Base-by-base conservation (phyloP, 2,888 invertebrate genomes). In the Sussaba pulchella region DNA sequence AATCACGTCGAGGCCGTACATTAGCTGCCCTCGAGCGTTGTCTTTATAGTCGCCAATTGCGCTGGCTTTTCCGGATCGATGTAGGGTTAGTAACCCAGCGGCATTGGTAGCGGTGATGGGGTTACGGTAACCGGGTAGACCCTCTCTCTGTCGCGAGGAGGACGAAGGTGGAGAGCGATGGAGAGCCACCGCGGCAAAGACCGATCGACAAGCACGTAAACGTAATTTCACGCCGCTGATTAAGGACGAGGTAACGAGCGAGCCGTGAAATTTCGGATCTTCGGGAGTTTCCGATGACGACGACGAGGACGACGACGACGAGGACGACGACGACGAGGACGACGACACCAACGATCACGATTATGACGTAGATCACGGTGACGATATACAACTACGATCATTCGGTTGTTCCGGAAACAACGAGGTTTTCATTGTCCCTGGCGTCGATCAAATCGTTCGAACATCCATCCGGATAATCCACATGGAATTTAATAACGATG, bases 201-300 rank as follows among this genome's bases (percentile, higher is more conserved):
- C 39, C 67, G 70, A 83, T 83, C 81, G 78, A 82, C 82, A 82
- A 83, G 80, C 83, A 82, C 79, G 81, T 83, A 83, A 83, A 82
- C 79, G 82, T 83, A 83, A 83, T 83, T 83, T 83, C 83, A 83
- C 83, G 83, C 80, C 80, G 76, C 82, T 83, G 83, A 83, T 83
- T 83, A 83, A 82, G 83, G 83, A 82, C 82, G 80, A 75, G 82
- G 83, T 83, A 83, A 83, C 83, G 82, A 83, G 82, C 81, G 83
- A 83, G 82, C 82, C 83, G 82, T 83, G 83, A 83, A 83, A 83
- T 83, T 83, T 81, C 78, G 75, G 69, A 72, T 78, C 72, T 69
- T 69, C 69, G 63, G 74, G 71, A 52, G 31, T 57, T 54, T 43
- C 63, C 39, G 36, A 8, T 21, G 9, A n/a, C 61, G 57, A 63